These are phyloP conservation scores for Origma solitaria DNA, from an alignment of 2,113 vertebrate genomes.

Conservation along the genomic window DNA sequence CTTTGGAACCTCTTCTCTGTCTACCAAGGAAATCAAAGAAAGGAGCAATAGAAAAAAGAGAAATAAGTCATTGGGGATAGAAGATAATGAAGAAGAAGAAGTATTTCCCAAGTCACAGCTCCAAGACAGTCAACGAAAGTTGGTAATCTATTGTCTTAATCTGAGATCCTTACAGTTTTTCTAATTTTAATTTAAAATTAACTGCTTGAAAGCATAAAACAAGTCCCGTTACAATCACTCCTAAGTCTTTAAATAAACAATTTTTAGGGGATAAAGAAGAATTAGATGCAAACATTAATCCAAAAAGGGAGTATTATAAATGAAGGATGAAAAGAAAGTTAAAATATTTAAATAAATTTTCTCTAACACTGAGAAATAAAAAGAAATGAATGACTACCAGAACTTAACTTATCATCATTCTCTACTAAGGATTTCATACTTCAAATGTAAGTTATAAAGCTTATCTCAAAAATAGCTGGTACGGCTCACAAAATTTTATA, in stretches of 20 bases:
- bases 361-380: not conserved
- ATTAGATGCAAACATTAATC: not conserved
- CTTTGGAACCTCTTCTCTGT: constrained; percentile 72
- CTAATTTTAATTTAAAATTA: not conserved
- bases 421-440: not conserved
- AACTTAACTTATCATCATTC: not conserved
- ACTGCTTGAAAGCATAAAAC: not conserved
- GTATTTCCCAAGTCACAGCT: constrained; percentile 71
- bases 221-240: not conserved
- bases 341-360: not conserved
- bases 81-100: constrained; percentile 71
- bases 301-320: not conserved
- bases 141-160: constrained; percentile 58
- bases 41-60: constrained; percentile 73
- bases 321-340: not conserved
- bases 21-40: constrained; percentile 67
- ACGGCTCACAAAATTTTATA: not conserved
- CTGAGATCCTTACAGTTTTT: not conserved
- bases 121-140: constrained; percentile 69
- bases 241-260: not conserved
- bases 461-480: not conserved
- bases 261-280: not conserved
- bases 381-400: not conserved
- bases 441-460: not conserved
- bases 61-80: constrained; percentile 70